Percentiles rank a stretch among this genome's conserved stretches.
Evolutionary conservation across 2,888 invertebrate species (phyloP).

Genomic region (Athalia cordata): DNA sequence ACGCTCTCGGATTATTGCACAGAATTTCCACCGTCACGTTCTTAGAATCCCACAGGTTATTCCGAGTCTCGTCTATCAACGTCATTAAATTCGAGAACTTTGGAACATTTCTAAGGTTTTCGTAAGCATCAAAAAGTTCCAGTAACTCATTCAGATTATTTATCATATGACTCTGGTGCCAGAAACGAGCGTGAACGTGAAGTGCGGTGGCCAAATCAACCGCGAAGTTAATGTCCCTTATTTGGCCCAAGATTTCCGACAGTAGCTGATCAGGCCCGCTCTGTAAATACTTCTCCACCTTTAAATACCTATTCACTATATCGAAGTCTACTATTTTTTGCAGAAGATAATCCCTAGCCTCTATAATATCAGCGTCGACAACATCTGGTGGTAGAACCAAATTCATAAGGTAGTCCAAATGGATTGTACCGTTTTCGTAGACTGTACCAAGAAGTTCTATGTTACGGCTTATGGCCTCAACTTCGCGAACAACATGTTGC

Average conservation of each 20-base stretch:
- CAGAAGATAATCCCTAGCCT: constrained; percentile 54
- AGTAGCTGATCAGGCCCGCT: constrained; percentile 54
- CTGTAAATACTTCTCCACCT: constrained; percentile 56
- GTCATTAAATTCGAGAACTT: constrained; percentile 38
- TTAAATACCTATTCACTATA: constrained; percentile 52
- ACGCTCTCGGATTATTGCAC: constrained; percentile 55
- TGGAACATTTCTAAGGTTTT: constrained; percentile 49
- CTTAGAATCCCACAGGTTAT: constrained; percentile 46
- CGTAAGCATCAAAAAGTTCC: constrained; percentile 52
- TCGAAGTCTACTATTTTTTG: constrained; percentile 45
- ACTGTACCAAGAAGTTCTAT: constrained; percentile 56
- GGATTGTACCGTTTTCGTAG: constrained; percentile 56
- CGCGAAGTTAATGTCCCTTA: constrained; percentile 55
- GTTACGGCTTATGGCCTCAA: constrained; percentile 55
- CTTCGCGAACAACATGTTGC: constrained; percentile 52
- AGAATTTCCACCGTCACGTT: constrained; percentile 52
- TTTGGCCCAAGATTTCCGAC: constrained; percentile 56
- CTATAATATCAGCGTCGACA: constrained; percentile 54
- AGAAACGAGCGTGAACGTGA: constrained; percentile 54
- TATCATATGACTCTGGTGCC: constrained; percentile 55
- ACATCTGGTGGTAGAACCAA: constrained; percentile 56
- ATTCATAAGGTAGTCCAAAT: constrained; percentile 56
- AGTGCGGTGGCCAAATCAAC: constrained; percentile 52
- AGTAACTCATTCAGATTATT: constrained; percentile 54
- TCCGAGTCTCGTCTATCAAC: constrained; percentile 44